These are phyloP conservation scores for Plutomurus gul DNA, from an alignment of 1,140 invertebrate genomes.

Conservation along the genomic window DNA sequence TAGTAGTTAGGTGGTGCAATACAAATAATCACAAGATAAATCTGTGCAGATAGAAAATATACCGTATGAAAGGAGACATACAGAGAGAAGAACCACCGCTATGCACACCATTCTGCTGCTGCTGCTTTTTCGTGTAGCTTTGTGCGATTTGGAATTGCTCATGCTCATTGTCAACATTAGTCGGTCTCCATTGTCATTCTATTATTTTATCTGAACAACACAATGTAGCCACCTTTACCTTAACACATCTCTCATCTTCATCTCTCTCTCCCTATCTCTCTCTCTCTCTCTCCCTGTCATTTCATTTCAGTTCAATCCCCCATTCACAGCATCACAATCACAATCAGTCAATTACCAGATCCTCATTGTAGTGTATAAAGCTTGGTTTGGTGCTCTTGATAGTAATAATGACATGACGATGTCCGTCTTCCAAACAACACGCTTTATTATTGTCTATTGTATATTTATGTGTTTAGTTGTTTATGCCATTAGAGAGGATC, in stretches of 20 bases:
- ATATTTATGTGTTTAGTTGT: no score
- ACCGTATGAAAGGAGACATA: not conserved
- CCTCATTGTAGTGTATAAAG: not conserved
- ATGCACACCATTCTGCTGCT: not conserved
- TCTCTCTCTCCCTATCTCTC: no score
- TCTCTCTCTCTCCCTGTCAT: no score
- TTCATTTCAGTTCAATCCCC: no score
- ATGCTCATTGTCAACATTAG: not conserved
- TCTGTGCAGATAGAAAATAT: not conserved
- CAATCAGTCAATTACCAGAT: conserved; percentile 9
- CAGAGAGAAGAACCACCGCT: not conserved
- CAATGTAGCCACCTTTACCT: not conserved
- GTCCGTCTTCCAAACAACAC: not conserved
- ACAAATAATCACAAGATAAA: not conserved
- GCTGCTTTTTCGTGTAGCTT: not conserved
- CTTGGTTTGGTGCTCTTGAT: conserved; percentile 5
- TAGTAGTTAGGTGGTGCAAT: not conserved
- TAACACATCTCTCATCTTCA: not conserved
- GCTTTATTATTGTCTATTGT: not conserved
- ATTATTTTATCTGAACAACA: conserved; percentile 1
- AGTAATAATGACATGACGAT: conserved; percentile 24
- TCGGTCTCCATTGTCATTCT: not conserved
- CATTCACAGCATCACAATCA: not conserved
- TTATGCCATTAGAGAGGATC: no score
- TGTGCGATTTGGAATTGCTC: not conserved